Evolutionary conservation across 2,888 invertebrate genomes (phyloP), one percentile per base, ranked within the genome.

Genomic region (Diplolepis rosae): DNA sequence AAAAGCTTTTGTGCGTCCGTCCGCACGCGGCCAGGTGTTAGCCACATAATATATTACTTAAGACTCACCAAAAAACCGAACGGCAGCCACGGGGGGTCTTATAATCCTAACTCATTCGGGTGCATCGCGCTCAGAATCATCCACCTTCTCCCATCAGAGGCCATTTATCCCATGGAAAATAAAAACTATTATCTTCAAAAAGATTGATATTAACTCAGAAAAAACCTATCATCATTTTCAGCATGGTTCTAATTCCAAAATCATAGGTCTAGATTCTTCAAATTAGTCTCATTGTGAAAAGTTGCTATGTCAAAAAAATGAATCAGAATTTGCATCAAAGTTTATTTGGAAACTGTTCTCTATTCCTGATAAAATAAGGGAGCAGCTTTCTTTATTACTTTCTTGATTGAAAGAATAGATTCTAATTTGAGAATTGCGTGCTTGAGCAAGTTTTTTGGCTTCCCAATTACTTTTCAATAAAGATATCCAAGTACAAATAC

Each of bases 11-110:
- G 77, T 80, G 71, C 50, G 71, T 73, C 77, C 74, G 72, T 79
- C 77, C 77, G 75, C 77, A 66, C 78, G 71, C 72, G 79, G 77
- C 84, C 85, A 86, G 85, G 85, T 86, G 85, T 84, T 83, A 77
- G 76, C 76, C 77, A 54, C 78, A 81, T 86, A 85, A 87, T 85
- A 82, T 86, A 87, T 87, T 87, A 87, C 85, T 86, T 83, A 84
- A 84, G 83, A 83, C 82, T 80, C 81, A 77, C 79, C 75, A 73
- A 78, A 78, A 79, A 74, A 74, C 35, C 61, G 39, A 61, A 61
- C 39, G 35, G 7, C 56, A 48, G 54, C 75, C 70, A 69, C 74
- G 72, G 75, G 77, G 76, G 76, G 70, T 45, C 76, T 39, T 61
- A 61, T 61, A 56, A 35, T 56, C 56, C 56, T 56, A 56, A 61